Evolutionary conservation across 2,888 invertebrate genomes (phyloP).

Genomic region (Kryphioiulus occultus): DNA sequence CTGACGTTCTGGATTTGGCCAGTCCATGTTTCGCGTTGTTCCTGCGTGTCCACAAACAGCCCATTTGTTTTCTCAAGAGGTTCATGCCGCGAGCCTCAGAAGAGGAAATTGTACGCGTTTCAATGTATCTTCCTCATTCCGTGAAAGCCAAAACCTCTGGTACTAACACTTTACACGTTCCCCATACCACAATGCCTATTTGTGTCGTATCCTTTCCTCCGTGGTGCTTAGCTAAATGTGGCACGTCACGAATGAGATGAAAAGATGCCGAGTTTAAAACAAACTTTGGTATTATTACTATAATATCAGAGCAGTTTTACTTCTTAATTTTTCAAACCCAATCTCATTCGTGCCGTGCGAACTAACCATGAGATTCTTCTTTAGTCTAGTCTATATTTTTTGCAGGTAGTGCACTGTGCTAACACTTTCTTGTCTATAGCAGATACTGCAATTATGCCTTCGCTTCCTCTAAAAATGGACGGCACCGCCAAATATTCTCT

Average conservation of each 20-base stretch:
- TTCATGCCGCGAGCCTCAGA: background rate
- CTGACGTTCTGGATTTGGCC: too few relatives aligned
- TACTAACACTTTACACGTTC: background rate
- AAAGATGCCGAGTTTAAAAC: background rate
- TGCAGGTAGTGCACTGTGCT: background rate
- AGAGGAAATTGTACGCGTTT: background rate
- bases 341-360: background rate
- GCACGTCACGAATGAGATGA: background rate
- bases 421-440: constrained; percentile 24
- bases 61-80: background rate
- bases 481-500: background rate
- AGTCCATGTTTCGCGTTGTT: background rate
- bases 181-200: background rate
- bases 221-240: background rate
- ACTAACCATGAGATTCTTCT: background rate
- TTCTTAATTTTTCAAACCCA: too few relatives aligned
- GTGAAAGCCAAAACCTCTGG: background rate
- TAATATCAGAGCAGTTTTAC: too few relatives aligned
- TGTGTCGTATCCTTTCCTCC: background rate
- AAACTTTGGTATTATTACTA: background rate
- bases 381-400: background rate
- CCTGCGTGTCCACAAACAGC: background rate
- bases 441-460: background rate
- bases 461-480: background rate
- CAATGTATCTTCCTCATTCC: too few relatives aligned